Percentiles rank a stretch among this genome's conserved stretches.
Evolutionary conservation across 2,113 vertebrate genomes (phyloP).

Genomic region (Thomomys bottae): DNA sequence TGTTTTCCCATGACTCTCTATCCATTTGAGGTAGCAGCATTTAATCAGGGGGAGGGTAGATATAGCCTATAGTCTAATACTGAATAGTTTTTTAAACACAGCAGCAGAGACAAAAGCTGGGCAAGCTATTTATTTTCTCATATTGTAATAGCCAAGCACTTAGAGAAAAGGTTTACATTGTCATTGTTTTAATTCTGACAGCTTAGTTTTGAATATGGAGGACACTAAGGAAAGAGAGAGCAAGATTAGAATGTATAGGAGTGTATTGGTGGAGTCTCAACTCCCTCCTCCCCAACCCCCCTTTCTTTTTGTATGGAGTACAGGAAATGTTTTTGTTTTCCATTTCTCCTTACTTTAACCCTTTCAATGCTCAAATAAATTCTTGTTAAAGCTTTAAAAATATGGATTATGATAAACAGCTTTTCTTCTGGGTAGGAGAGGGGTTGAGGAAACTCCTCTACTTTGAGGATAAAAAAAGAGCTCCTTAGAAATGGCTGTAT

Average conservation of each 20-base stretch:
- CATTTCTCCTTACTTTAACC: no score
- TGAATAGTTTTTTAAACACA: conserved; percentile 49
- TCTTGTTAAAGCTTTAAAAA: no score
- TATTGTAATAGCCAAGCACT: conserved; percentile 20
- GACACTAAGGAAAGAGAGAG: background rate
- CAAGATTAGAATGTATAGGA: background rate
- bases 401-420: background rate
- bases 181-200: conserved; percentile 50
- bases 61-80: background rate
- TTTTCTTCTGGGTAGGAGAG: conserved; percentile 15
- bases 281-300: no score
- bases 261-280: background rate
- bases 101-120: background rate
- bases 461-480: background rate
- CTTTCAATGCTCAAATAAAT: no score
- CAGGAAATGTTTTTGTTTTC: no score
- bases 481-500: background rate
- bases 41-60: background rate
- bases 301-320: no score
- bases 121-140: conserved; percentile 43
- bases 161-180: conserved; percentile 17
- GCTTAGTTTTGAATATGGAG: conserved; percentile 22
- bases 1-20: conserved; percentile 2
- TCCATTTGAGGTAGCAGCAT: background rate
- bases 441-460: background rate